These are phyloP conservation scores for Beris chalybata DNA, from an alignment of 2,888 invertebrate species.

Conservation along the genomic window DNA sequence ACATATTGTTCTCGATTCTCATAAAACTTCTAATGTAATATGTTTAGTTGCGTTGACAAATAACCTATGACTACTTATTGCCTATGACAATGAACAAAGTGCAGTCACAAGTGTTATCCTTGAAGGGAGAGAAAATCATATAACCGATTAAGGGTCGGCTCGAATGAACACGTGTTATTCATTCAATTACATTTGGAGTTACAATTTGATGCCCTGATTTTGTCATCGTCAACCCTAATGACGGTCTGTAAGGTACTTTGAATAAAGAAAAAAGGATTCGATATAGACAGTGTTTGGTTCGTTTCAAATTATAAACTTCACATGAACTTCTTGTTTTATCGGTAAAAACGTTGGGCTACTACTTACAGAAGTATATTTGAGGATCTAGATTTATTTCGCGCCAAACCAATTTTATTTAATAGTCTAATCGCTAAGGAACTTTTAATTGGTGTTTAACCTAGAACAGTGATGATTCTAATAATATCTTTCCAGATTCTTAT, in stretches of 20 bases:
- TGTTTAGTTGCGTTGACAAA: slow-evolving; percentile 28
- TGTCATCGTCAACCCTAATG: slow-evolving; percentile 1
- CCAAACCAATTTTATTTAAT: too few relatives aligned
- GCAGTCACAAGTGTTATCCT: slow-evolving; percentile 11
- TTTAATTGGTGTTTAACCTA: too few relatives aligned
- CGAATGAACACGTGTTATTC: slow-evolving; percentile 16
- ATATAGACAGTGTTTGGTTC: too few relatives aligned
- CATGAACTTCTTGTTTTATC: too few relatives aligned
- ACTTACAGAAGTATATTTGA: too few relatives aligned
- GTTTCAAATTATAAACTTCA: too few relatives aligned
- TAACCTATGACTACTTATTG: slow-evolving; percentile 2
- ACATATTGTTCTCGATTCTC: slow-evolving; percentile 13
- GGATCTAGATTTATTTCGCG: too few relatives aligned
- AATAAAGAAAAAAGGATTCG: too few relatives aligned
- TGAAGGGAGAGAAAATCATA: background rate
- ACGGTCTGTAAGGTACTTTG: background rate
- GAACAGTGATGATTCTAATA: background rate
- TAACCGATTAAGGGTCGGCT: slow-evolving; percentile 9
- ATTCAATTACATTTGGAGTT: slow-evolving; percentile 14
- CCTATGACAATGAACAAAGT: background rate
- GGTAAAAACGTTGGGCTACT: too few relatives aligned
- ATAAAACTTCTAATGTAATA: slow-evolving; percentile 21
- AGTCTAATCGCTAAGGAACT: too few relatives aligned
- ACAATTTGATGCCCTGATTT: background rate
- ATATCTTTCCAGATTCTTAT: slow-evolving; percentile 7